Evolutionary conservation across 2,113 vertebrate genomes (phyloP), one percentile per base, ranked within the genome.

Genomic region (Leptobrachium ailaonicum): DNA sequence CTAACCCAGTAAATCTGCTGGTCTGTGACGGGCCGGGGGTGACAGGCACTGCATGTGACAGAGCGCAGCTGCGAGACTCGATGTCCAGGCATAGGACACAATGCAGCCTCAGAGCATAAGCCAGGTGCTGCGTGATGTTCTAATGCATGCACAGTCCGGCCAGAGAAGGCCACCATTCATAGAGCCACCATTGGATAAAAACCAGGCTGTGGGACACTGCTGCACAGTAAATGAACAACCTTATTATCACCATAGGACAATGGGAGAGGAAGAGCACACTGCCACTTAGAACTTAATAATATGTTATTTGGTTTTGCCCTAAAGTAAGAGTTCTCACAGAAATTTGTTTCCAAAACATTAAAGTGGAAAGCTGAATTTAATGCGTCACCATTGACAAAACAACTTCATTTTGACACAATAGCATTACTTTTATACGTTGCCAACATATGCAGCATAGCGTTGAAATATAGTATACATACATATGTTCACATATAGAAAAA

Each of bases 41-140:
- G 72, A 67, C 79, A 62, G 72, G 79, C 71, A 75, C 79, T 62
- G 72, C 32, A 42, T 69, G 73, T 63, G 79, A 80, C 64, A 62
- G 20, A 11, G 54, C 54, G 20, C 79, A 81, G 79, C 72, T 81
- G 79, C 66, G 62, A 53, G 11, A 7, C 73, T 11, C 40, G 63
- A 42, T 32, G 42, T 32, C 13, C 71, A 67, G 47, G 12, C 43
- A 7, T 10, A 4, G 14, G 20, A 60, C 13, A 81, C 79, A 81
- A 69, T 69, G 79, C n/a, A 3, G n/a, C 47, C 66, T 75, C 66
- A 69, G n/a, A 81, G 79, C 8, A 20, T 50, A 13, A 32, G 54
- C 79, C 79, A 75, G 79, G 79, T 81, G 79, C 53, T 50, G 42
- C 8, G 4, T 11, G 41, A 20, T 45, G 64, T 50, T 45, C 53